Conservation (phyloP, 2,113 vertebrate genomes). For the Corvus hawaiiensis region DNA sequence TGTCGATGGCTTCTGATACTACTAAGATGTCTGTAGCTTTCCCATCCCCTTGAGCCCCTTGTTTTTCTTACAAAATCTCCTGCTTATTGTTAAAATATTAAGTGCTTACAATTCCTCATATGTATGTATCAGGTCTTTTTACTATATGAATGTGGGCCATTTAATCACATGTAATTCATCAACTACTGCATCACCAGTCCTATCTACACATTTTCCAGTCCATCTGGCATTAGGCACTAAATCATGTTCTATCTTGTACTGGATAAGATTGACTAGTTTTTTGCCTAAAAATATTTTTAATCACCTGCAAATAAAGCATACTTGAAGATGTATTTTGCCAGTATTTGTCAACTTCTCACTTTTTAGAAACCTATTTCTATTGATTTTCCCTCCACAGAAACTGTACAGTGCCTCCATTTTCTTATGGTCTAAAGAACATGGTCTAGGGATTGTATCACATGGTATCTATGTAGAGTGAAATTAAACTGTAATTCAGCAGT, state of each 20-base stretch:
- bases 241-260: background rate
- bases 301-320: slow-evolving; percentile 51
- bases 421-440: background rate
- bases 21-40: slow-evolving; percentile 13
- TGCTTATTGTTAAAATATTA: slow-evolving; percentile 4
- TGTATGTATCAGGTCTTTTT: slow-evolving; percentile 4
- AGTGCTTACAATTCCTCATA: slow-evolving; percentile 4
- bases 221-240: background rate
- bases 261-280: slow-evolving; percentile 10
- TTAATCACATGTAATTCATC: background rate
- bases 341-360: background rate
- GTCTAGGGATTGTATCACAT: background rate
- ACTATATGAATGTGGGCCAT: background rate
- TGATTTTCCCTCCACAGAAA: background rate
- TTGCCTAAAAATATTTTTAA: slow-evolving; percentile 31
- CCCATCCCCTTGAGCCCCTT: background rate
- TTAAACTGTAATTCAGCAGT: slow-evolving; percentile 30
- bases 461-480: slow-evolving; percentile 6
- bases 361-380: background rate
- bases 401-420: background rate
- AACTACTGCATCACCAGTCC: background rate
- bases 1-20: slow-evolving; percentile 5
- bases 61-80: slow-evolving; percentile 14
- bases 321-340: slow-evolving; percentile 31
- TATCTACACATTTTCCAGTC: background rate